Evolutionary conservation across 1,140 invertebrate genomes (phyloP).

Genomic region (Matsumurasca onukii): DNA sequence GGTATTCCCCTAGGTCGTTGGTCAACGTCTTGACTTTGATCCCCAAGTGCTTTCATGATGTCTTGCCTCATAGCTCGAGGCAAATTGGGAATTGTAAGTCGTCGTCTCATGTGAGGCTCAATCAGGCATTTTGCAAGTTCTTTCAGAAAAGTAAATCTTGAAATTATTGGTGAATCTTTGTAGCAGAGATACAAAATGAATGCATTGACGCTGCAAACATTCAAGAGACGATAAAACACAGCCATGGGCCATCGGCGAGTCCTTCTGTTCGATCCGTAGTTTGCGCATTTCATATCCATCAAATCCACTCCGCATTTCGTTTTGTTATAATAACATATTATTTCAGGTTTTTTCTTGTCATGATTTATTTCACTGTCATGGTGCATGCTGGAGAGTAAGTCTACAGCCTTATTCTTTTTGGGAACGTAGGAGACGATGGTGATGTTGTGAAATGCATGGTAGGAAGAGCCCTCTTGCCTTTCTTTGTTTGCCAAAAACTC

Average conservation of each 20-base stretch:
- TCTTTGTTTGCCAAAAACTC: conserved; percentile 34
- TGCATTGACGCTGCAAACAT: conserved; percentile 39
- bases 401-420: conserved; percentile 39
- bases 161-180: conserved; percentile 26
- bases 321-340: conserved; percentile 42
- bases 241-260: conserved; percentile 43
- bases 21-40: neutral
- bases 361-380: conserved; percentile 36
- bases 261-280: conserved; percentile 36
- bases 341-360: conserved; percentile 40
- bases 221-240: conserved; percentile 42
- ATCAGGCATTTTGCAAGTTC: conserved; percentile 34
- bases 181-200: conserved; percentile 27
- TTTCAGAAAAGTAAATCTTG: conserved; percentile 39
- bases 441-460: conserved; percentile 33
- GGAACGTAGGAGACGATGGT: conserved; percentile 36
- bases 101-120: conserved; percentile 40
- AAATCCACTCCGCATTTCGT: conserved; percentile 45
- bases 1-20: neutral
- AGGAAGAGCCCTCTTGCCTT: conserved; percentile 6
- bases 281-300: conserved; percentile 42
- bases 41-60: conserved; percentile 11
- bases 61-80: neutral
- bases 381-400: conserved; percentile 46
- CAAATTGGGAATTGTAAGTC: conserved; percentile 26